Conservation (phyloP, 1,140 invertebrate genomes). For the Bombus confusus region DNA sequence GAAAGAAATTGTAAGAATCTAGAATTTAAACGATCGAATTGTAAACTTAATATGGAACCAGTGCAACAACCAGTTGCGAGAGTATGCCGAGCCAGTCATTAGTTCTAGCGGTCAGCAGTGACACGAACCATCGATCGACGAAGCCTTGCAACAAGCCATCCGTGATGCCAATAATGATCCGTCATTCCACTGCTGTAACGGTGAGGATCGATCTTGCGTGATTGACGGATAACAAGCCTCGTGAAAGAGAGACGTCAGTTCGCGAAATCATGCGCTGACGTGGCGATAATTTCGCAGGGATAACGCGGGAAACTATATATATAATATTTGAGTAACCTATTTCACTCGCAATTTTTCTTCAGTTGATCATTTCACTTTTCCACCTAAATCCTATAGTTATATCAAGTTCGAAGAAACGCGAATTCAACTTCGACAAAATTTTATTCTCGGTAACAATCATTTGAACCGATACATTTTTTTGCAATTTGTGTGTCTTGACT, state of each 20-base stretch:
- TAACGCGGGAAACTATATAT: too few relatives aligned
- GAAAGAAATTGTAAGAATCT: neutral
- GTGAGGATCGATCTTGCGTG: constrained; percentile 69
- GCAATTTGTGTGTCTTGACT: too few relatives aligned
- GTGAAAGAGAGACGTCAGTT: constrained; percentile 5
- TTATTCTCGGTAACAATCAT: too few relatives aligned
- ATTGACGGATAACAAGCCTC: constrained; percentile 21
- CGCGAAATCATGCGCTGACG: neutral
- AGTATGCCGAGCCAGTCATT: constrained; percentile 76
- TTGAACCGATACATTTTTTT: too few relatives aligned
- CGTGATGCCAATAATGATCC: constrained; percentile 71
- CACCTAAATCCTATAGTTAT: too few relatives aligned
- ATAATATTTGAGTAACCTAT: too few relatives aligned
- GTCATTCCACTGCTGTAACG: constrained; percentile 73
- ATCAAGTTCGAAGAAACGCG: too few relatives aligned
- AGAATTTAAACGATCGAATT: constrained; percentile 12
- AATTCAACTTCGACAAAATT: too few relatives aligned
- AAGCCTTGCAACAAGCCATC: constrained; percentile 59
- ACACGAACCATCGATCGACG: constrained; percentile 79
- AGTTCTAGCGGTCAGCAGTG: constrained; percentile 78
- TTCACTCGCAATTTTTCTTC: too few relatives aligned
- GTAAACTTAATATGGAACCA: neutral
- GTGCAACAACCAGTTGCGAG: constrained; percentile 76
- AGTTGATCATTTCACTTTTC: too few relatives aligned
- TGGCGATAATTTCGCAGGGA: too few relatives aligned